Conservation (phyloP, 2,797 vertebrate species). For the Darevskia mixta region DNA sequence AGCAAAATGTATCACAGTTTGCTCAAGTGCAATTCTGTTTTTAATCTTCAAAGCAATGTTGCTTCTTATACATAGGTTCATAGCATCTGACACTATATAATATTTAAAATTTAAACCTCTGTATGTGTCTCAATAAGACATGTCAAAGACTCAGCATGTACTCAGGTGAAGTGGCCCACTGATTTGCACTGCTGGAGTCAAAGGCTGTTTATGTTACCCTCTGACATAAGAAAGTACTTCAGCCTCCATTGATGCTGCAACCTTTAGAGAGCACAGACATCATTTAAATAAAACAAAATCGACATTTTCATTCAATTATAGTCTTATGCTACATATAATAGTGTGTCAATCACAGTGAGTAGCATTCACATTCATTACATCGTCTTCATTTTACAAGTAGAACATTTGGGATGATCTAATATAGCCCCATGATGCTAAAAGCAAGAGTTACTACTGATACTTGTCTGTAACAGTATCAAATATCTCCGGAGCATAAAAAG, state of each 20-base stretch:
- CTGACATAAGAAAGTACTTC: neutral
- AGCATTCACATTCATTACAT: neutral
- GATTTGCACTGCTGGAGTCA: neutral
- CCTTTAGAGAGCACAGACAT: neutral
- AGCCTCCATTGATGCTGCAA: neutral
- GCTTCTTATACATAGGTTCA: neutral
- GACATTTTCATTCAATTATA: neutral
- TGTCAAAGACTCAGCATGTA: neutral
- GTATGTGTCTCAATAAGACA: neutral
- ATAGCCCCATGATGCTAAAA: neutral
- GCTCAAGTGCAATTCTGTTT: neutral
- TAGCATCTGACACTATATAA: neutral
- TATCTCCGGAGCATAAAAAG: neutral
- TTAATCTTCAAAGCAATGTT: neutral
- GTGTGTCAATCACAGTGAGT: neutral
- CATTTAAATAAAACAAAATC: neutral
- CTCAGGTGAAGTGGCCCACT: neutral
- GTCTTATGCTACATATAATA: neutral
- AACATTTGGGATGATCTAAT: neutral
- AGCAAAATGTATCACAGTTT: neutral
- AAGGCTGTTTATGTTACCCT: neutral
- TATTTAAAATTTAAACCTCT: neutral
- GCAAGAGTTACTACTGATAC: neutral
- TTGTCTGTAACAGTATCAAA: neutral
- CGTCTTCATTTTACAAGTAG: neutral